Evolutionary conservation across 2,113 vertebrate genomes (phyloP).

Genomic region (Nesoenas mayeri): DNA sequence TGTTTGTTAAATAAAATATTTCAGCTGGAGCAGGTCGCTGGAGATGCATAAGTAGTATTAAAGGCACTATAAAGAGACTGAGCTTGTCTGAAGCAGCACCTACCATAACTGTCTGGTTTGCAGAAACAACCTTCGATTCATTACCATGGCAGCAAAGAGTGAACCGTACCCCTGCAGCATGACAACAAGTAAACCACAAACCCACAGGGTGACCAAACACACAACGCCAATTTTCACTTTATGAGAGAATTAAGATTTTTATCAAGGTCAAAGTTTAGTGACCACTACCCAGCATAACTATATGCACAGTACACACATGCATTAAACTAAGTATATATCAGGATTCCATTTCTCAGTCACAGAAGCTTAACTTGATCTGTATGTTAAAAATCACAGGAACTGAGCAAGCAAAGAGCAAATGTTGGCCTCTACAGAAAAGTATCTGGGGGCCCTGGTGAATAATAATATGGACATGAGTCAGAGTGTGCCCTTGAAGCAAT

Average conservation of each 20-base stretch:
- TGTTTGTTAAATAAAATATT: neutral
- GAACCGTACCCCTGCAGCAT: neutral
- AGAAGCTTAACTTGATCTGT: neutral
- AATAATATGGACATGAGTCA: neutral
- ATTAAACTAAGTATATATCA: neutral
- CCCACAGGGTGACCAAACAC: neutral
- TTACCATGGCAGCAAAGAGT: neutral
- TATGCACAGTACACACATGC: fast-evolving
- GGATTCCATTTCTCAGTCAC: neutral
- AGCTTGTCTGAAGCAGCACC: neutral
- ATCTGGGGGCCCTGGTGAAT: neutral
- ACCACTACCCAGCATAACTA: neutral
- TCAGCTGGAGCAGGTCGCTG: neutral
- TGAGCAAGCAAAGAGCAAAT: neutral
- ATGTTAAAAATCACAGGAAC: neutral
- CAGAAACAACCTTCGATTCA: neutral
- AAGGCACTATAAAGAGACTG: neutral
- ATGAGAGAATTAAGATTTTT: neutral
- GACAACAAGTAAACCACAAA: neutral
- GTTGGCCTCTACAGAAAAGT: neutral
- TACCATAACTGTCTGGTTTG: neutral
- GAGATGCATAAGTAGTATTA: neutral
- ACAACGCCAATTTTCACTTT: neutral
- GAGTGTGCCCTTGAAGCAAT: fast-evolving
- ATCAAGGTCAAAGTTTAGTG: neutral